Percentiles rank a stretch among this genome's conserved stretches.
Conservation (phyloP, 1,140 invertebrate genomes). For the Lepidurus couesii region DNA sequence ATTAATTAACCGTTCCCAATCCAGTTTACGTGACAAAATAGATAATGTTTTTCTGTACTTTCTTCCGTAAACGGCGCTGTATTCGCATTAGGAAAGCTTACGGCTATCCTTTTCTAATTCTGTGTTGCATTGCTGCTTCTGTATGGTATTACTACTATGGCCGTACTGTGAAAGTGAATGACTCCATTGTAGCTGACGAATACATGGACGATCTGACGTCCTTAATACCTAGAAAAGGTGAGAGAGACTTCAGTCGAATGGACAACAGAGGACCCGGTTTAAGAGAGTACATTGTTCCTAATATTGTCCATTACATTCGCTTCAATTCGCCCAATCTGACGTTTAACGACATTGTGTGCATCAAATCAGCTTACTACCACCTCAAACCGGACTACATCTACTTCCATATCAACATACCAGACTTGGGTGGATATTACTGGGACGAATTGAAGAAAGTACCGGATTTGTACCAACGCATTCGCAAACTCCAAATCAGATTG, state of each 20-base stretch:
- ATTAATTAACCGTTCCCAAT: too few species aligned
- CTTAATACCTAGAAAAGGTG: not conserved
- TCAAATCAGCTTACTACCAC: constrained; percentile 29
- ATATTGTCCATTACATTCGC: constrained; percentile 34
- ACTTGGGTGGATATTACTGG: constrained; percentile 33
- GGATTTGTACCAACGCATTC: constrained; percentile 14
- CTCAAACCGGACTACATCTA: constrained; percentile 33
- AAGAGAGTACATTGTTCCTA: constrained; percentile 29
- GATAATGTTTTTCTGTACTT: not conserved
- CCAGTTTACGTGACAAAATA: too few species aligned
- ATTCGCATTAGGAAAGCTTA: not conserved
- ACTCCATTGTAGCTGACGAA: not conserved
- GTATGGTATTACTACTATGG: not conserved
- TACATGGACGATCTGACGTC: not conserved
- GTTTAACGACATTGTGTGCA: constrained; percentile 32
- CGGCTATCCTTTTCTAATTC: not conserved
- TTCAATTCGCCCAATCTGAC: constrained; percentile 25
- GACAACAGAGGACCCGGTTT: constrained; percentile 34
- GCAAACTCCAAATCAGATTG: constrained; percentile 13
- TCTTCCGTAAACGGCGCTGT: not conserved
- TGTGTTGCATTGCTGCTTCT: not conserved
- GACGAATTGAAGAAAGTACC: constrained; percentile 23
- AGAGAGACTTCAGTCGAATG: not conserved
- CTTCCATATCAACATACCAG: constrained; percentile 31
- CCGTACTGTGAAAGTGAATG: not conserved